Percentiles rank a stretch among this genome's conserved stretches.
Conservation (phyloP, 2,113 vertebrate species). For the Acanthisitta chloris region DNA sequence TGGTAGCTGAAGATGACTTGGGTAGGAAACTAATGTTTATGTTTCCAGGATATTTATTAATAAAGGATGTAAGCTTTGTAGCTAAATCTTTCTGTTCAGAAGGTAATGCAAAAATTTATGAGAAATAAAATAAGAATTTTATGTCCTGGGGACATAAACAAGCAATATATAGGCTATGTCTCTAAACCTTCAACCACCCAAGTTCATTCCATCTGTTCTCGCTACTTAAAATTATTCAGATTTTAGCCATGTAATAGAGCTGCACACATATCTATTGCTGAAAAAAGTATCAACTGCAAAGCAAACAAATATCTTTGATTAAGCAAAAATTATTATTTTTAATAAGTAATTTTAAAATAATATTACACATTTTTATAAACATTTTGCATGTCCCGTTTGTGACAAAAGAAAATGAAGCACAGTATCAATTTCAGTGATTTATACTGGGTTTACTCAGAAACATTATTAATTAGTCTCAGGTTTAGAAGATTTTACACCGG, state of each 20-base stretch:
- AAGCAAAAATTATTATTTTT: neutral
- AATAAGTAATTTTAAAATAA: no score
- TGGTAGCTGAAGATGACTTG: neutral
- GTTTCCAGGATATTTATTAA: neutral
- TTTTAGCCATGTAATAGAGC: accelerated
- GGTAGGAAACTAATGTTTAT: neutral
- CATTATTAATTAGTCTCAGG: neutral
- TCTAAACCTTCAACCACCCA: neutral
- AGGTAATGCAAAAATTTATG: neutral
- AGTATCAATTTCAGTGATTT: neutral
- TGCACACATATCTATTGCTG: neutral
- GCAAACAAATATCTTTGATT: neutral
- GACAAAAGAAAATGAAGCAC: neutral
- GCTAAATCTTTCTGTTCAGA: neutral
- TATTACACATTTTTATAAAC: accelerated
- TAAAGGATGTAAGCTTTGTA: neutral
- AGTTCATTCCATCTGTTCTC: neutral
- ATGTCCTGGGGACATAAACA: neutral
- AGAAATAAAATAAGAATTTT: neutral
- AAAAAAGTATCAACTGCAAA: neutral
- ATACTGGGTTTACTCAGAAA: neutral
- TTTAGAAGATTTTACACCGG: neutral
- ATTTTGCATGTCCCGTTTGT: neutral
- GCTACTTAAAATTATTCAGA: neutral
- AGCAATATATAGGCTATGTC: neutral